Evolutionary conservation across 1,140 invertebrate genomes (phyloP).

Genomic region (Oryzaephilus surinamensis): DNA sequence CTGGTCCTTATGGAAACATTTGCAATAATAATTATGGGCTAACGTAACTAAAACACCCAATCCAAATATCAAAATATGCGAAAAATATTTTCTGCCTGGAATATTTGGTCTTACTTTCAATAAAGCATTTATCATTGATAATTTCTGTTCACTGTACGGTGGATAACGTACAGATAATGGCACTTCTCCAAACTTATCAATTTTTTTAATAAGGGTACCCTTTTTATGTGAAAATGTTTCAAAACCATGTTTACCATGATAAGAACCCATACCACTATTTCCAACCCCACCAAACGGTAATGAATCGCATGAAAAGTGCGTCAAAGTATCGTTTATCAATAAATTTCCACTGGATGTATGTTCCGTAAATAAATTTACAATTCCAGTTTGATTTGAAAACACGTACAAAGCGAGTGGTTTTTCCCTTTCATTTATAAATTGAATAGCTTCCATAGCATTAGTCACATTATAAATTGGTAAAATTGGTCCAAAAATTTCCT

Average conservation of each 20-base stretch:
- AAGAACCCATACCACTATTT: constrained; percentile 78
- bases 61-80: no score
- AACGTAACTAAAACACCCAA: no score
- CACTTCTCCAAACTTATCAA: constrained; percentile 57
- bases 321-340: constrained; percentile 69
- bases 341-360: constrained; percentile 69
- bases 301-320: constrained; percentile 63
- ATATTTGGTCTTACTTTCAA: no score
- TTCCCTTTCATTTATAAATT: constrained; percentile 65
- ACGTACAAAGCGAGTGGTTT: constrained; percentile 77
- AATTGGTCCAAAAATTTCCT: constrained; percentile 93
- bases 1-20: no score
- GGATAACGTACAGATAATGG: constrained; percentile 59
- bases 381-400: constrained; percentile 53
- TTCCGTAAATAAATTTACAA: constrained; percentile 48
- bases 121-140: no score
- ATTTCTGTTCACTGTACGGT: constrained; percentile 70
- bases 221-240: constrained; percentile 91
- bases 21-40: no score
- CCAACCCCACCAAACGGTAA: constrained; percentile 85
- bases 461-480: constrained; percentile 75
- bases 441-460: constrained; percentile 80
- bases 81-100: no score
- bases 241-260: constrained; percentile 86
- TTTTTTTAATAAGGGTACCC: constrained; percentile 65